These are phyloP conservation scores for Nemurella pictetii DNA, from an alignment of 2,888 invertebrate genomes.

Conservation along the genomic window DNA sequence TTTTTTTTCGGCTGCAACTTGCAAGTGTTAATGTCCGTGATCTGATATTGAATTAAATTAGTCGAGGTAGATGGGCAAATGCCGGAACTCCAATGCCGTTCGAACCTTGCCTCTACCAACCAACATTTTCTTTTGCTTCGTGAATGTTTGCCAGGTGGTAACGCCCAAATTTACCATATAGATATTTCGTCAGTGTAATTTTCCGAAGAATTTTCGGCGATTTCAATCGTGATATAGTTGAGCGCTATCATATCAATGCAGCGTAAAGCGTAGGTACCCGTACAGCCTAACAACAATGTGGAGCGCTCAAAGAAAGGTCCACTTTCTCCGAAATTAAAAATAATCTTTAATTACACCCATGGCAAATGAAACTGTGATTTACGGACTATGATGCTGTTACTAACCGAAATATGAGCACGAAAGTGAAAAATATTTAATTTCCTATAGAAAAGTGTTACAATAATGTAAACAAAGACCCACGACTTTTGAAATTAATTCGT, in stretches of 20 bases:
- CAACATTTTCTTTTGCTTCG: too few relatives aligned
- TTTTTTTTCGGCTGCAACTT: neutral
- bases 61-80: neutral
- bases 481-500: neutral
- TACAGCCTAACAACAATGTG: neutral
- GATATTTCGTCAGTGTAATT: neutral
- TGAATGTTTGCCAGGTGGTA: neutral
- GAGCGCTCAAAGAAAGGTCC: neutral
- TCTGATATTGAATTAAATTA: neutral
- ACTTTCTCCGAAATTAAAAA: conserved; percentile 17
- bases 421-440: neutral
- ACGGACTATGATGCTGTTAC: neutral
- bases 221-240: neutral
- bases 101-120: too few relatives aligned
- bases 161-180: neutral
- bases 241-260: neutral
- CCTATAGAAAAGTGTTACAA: neutral
- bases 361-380: neutral
- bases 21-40: neutral
- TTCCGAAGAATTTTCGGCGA: neutral
- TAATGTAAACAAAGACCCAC: neutral
- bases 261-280: neutral
- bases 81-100: neutral
- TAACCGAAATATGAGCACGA: neutral
- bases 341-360: conserved; percentile 16